Evolutionary conservation across 2,113 vertebrate genomes (phyloP).

Genomic region (Proteles cristata): DNA sequence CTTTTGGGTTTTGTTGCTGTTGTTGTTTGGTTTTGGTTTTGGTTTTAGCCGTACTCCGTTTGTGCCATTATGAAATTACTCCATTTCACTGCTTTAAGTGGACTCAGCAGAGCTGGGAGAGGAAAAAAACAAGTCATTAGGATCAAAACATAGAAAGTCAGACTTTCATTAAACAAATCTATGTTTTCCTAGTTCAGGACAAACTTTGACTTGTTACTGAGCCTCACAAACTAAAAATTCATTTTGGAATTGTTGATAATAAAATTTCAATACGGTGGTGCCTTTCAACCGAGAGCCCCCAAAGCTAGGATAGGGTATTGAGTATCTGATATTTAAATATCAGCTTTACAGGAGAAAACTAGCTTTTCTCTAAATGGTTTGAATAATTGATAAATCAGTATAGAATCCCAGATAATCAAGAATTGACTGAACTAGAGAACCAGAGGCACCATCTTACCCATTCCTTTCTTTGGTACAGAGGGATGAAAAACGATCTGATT

Average conservation of each 20-base stretch:
- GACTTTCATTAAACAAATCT: slow-evolving; percentile 42
- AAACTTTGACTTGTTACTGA: slow-evolving; percentile 29
- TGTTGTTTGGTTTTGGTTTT: too few species aligned
- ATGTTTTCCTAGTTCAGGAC: neutral
- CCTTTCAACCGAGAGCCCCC: neutral
- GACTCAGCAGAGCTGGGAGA: neutral
- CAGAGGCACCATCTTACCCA: neutral
- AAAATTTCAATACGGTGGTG: neutral
- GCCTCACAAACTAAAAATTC: neutral
- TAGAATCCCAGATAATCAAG: slow-evolving; percentile 43
- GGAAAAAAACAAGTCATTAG: neutral
- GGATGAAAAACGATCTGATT: slow-evolving; percentile 15
- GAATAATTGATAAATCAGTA: slow-evolving; percentile 45
- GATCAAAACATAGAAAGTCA: neutral
- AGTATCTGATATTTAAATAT: neutral
- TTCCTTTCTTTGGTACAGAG: slow-evolving; percentile 6
- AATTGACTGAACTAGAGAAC: neutral
- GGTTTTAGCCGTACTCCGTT: neutral
- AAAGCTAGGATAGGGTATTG: neutral
- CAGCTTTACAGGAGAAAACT: neutral
- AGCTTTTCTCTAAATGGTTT: slow-evolving; percentile 27
- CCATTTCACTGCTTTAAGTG: neutral
- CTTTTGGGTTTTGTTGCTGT: neutral
- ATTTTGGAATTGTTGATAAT: neutral
- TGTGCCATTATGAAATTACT: neutral